Evolutionary conservation across 2,888 invertebrate species (phyloP).

Genomic region (Morpho achilles): DNA sequence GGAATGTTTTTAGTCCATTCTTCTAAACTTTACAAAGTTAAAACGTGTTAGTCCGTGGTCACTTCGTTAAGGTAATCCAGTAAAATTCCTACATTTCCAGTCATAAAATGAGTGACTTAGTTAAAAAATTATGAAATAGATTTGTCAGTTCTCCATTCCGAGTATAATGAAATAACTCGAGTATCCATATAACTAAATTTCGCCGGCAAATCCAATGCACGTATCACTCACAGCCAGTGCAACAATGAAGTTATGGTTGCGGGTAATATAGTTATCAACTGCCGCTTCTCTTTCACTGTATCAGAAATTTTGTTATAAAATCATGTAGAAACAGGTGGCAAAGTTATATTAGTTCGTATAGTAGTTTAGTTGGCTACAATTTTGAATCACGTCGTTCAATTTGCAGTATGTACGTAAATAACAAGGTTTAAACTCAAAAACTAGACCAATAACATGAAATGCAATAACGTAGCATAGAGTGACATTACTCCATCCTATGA

Average conservation of each 20-base stretch:
- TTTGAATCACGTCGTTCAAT: conserved; percentile 6
- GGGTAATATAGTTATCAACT: conserved; percentile 34
- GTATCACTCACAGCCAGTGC: conserved; percentile 34
- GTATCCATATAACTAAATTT: conserved; percentile 29
- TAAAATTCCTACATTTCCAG: too few relatives aligned
- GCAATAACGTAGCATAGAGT: too few relatives aligned
- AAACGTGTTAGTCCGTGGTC: too few relatives aligned
- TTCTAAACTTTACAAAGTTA: too few relatives aligned
- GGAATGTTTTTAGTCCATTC: too few relatives aligned
- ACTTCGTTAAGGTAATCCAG: too few relatives aligned
- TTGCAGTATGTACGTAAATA: conserved; percentile 3
- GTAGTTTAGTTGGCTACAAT: conserved; percentile 6
- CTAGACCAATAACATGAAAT: neutral
- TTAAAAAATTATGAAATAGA: conserved; percentile 4
- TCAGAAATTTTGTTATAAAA: conserved; percentile 19
- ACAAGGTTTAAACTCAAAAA: conserved; percentile 8
- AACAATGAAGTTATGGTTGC: conserved; percentile 37
- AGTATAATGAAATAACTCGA: conserved; percentile 21
- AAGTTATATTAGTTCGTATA: conserved; percentile 9
- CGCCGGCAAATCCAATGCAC: conserved; percentile 31
- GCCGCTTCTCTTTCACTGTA: conserved; percentile 28
- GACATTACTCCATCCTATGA: too few relatives aligned
- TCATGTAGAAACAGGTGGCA: conserved; percentile 11
- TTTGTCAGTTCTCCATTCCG: conserved; percentile 12
- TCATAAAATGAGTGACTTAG: conserved; percentile 4